Base-by-base conservation (phyloP, 2,113 vertebrate genomes). In the Actenoides hombroni region DNA sequence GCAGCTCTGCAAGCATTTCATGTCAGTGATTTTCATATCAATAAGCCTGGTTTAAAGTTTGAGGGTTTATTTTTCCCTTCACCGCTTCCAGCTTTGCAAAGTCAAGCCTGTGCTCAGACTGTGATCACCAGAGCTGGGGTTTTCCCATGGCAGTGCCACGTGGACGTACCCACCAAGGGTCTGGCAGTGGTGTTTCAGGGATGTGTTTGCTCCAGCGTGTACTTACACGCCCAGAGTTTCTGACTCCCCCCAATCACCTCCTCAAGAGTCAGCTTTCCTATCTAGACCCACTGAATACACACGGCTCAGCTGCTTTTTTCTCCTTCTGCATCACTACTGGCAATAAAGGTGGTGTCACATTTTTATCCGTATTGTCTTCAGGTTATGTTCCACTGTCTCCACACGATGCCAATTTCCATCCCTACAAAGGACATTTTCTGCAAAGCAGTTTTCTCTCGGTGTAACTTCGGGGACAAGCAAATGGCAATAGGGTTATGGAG, bases 401-500 rank as follows among this genome's bases (percentile, higher is more conserved):
- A 69, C 54, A 12, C 7, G 37, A 56, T 61, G 76, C 12, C 91
- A 51, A 73, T 92, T 86, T 90, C 61, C n/a, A 76, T 25, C 44
- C 28, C 11, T 73, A 56, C 60, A 79, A 78, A 46, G 42, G 44
- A 51, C 13, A 75, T 73, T 86, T 93, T 94, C 86, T 78, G 57
- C 35, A 73, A 37, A 60, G 33, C 9, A 28, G 17, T 48, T 93
- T 93, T 92, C 44, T 39, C 37, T 64, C 57, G 37, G 44, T 33
- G 51, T 82, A 92, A 79, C 81, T 78, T 65, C 0, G 0, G 57
- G 67, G 57, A 86, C 67, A 89, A 93, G 65, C 69, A 89, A 88
- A 89, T 42, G 49, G 88, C 88, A 94, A 85, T 57, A 73, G 63
- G 69, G 80, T 94, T 96, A 78, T 78, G 42, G 61, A 91, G 81